A percentile compares a stretch with the other conserved stretches of the same genome.
Conservation (phyloP, 2,888 invertebrate genomes). For the Caenorhabditis japonica region DNA sequence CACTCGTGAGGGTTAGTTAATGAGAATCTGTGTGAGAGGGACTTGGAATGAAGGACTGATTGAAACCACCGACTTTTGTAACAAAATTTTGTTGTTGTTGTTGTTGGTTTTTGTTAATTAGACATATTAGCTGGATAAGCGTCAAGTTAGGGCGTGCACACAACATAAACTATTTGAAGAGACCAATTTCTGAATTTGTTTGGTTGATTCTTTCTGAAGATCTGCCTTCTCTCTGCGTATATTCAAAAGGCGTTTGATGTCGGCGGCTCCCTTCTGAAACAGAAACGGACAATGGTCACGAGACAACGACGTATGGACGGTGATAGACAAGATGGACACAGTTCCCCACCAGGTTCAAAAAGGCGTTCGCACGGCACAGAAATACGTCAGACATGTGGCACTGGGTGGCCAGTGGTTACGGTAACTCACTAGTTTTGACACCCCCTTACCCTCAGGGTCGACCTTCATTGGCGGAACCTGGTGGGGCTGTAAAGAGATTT, state of each 20-base stretch:
- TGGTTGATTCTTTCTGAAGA: conserved; percentile 67
- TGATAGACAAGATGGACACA: conserved; percentile 35
- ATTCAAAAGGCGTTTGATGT: conserved; percentile 71
- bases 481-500: conserved; percentile 57
- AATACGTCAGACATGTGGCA: conserved; percentile 30
- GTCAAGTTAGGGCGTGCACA: conserved; percentile 17
- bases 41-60: neutral
- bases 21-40: conserved; percentile 9
- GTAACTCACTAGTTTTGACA: conserved; percentile 59
- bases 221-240: conserved; percentile 65
- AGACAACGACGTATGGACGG: conserved; percentile 9
- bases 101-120: neutral
- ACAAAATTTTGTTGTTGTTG: too few species aligned
- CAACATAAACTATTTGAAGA: conserved; percentile 20
- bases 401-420: conserved; percentile 14
- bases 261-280: conserved; percentile 71
- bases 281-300: conserved; percentile 19
- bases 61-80: too few species aligned
- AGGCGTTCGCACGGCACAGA: conserved; percentile 47
- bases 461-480: conserved; percentile 61
- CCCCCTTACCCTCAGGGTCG: conserved; percentile 60
- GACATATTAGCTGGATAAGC: conserved; percentile 32
- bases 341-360: conserved; percentile 60
- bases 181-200: conserved; percentile 76
- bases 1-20: conserved; percentile 28